Evolutionary conservation across 1,140 invertebrate species (phyloP).

Genomic region (Atta texana): DNA sequence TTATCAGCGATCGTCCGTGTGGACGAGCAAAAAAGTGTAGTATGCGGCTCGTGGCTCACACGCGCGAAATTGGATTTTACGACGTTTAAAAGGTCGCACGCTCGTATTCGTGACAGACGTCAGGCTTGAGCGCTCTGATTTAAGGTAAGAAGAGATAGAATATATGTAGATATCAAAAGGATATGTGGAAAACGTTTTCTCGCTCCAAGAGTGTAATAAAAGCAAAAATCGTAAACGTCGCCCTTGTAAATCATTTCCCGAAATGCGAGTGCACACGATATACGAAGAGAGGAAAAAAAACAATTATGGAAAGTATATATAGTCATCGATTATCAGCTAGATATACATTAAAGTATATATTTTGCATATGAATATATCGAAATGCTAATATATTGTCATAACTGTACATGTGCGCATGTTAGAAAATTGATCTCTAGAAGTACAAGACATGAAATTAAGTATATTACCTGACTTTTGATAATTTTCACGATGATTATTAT

Average conservation of each 20-base stretch:
- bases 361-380: neutral
- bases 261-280: slow-evolving; percentile 24
- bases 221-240: slow-evolving; percentile 27
- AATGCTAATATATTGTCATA: neutral
- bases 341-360: neutral
- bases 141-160: slow-evolving; percentile 57
- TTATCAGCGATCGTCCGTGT: slow-evolving; percentile 12
- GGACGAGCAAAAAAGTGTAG: slow-evolving; percentile 11
- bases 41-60: neutral
- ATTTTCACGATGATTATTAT: neutral
- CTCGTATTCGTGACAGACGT: slow-evolving; percentile 9
- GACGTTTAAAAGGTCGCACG: slow-evolving; percentile 2
- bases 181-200: slow-evolving; percentile 17
- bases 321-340: neutral
- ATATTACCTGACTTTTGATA: neutral
- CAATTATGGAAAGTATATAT: too few species aligned
- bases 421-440: neutral
- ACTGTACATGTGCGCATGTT: neutral
- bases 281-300: neutral
- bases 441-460: neutral
- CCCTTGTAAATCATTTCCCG: neutral
- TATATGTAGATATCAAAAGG: slow-evolving; percentile 39
- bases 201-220: slow-evolving; percentile 1
- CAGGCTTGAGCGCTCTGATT: neutral
- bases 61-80: neutral